Base-by-base conservation (phyloP, 2,113 vertebrate species). In the Diadophis punctatus region DNA sequence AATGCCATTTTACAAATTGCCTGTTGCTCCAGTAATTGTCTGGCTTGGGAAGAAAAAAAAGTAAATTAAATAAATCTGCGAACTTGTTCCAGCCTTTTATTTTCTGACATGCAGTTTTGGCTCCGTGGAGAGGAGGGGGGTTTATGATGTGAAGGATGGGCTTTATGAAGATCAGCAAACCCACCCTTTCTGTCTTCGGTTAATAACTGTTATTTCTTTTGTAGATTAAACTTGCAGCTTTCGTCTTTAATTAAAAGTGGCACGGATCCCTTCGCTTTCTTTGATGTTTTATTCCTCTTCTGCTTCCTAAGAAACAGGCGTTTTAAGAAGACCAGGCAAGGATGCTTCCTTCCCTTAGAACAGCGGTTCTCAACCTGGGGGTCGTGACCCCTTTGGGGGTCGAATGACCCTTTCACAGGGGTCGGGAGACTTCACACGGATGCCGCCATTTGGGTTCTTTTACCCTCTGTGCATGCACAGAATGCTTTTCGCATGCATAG, bases 1-100 rank as follows among this genome's bases (percentile, higher is more conserved):
- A 49, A 53, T 22, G 93, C 11, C 94, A 8, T 93, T 95, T 94
- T 92, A 55, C 91, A 93, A 88, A 95, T 92, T 27, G 74, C 58
- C 48, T 88, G 27, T 93, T 84, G 49, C 91, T 94, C 68, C 85
- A 90, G 20, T 4, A 56, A 80, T 90, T 87, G 90, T 8, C 74
- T 90, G 91, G 30, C 53, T 96, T 92, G 12, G 63, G 63, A n/a
- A 68, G 30, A 7, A n/a, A 23, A 58, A 68, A 55, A 46, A 46
- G 46, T 55, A 6, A 58, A 58, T 27, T 53, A 51, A 94, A 86
- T 52, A 68, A 87, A 93, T 48, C 48, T 27, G 6, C 4, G 53
- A 91, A 25, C 58, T 94, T 51, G 43, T 95, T 91, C 46, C 48
- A 39, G 53, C 11, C 90, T 89, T 94, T 74, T 68, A 55, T 89